Base-by-base conservation (phyloP, 2,888 invertebrate genomes). In the Ceraclea dissimilis region DNA sequence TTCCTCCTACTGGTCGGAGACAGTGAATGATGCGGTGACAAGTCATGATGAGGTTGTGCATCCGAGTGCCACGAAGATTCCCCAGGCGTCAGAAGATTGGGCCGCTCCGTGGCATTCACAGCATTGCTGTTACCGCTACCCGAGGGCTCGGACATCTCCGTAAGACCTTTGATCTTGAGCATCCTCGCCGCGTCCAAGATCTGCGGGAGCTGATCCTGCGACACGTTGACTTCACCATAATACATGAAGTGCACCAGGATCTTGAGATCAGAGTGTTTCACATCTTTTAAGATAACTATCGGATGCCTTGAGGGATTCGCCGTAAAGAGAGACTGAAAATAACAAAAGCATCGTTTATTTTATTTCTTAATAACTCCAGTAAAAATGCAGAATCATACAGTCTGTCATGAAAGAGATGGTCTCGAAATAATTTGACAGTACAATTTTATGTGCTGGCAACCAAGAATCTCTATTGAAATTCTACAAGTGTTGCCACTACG, bases 241-340 rank as follows among this genome's bases (percentile, higher is more conserved):
- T 93, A 93, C 88, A 93, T 93, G 68, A 93, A 93, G 67, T 92
- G 90, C 10, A 93, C 90, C 82, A 93, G 88, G 22, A 88, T 89
- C 68, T 88, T 87, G 57, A 93, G 79, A 71, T 93, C 91, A 51
- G 85, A 82, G 67, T 88, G 92, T 66, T 88, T 86, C 10, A 93
- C 89, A 78, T 93, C 92, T 71, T 92, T 93, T 49, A 93, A 74
- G 65, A 93, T 92, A 50, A 93, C 91, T 66, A 93, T 92, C 4
- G 93, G 92, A 73, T 93, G 92, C 65, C 88, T 85, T 67, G 90
- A 90, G 10, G 92, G 91, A 74, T 91, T 91, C 62, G 88, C 84
- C 39, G 89, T 85, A 67, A 93, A 93, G 54, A 93, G 70, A 6
- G 87, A 82, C 87, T 90, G 74, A 22, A 74, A 74, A 54, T 52